Percentiles rank a stretch among this genome's conserved stretches.
Conservation (phyloP, 2,888 invertebrate genomes). For the Luffia ferchaultella region DNA sequence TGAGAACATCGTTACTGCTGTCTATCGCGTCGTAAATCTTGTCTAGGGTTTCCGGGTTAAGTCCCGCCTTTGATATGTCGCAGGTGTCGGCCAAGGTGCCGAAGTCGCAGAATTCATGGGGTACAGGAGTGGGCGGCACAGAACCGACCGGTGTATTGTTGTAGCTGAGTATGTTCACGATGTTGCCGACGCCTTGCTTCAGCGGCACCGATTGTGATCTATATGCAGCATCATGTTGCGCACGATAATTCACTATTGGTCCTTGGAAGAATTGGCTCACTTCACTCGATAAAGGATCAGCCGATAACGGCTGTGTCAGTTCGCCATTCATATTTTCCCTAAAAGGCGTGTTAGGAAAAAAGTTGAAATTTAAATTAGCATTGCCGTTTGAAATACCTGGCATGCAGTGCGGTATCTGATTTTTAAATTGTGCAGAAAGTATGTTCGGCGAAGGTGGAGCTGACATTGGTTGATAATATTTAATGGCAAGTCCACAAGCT, state of each 20-base stretch:
- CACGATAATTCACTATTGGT: slow-evolving; percentile 40
- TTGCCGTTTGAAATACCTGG: slow-evolving; percentile 40
- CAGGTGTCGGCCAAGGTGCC: slow-evolving; percentile 68
- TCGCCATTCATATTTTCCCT: slow-evolving; percentile 51
- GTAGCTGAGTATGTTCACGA: slow-evolving; percentile 39
- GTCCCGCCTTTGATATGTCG: slow-evolving; percentile 53
- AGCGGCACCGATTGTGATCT: slow-evolving; percentile 85
- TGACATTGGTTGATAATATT: slow-evolving; percentile 67
- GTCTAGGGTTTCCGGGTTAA: slow-evolving; percentile 69
- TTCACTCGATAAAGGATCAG: slow-evolving; percentile 64
- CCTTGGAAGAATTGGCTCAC: slow-evolving; percentile 71
- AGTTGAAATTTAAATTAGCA: slow-evolving; percentile 48
- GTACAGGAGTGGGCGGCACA: slow-evolving; percentile 73
- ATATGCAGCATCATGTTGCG: slow-evolving; percentile 44
- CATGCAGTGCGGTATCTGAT: slow-evolving; percentile 53
- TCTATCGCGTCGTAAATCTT: slow-evolving; percentile 72
- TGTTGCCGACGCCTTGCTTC: slow-evolving; percentile 61
- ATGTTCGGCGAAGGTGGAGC: slow-evolving; percentile 75
- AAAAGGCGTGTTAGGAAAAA: slow-evolving; percentile 44
- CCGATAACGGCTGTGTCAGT: slow-evolving; percentile 40
- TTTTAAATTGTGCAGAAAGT: slow-evolving; percentile 50
- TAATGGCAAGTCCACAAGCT: slow-evolving; percentile 31
- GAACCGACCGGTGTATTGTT: slow-evolving; percentile 69
- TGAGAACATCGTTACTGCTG: slow-evolving; percentile 55
- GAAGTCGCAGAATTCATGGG: slow-evolving; percentile 77